Evolutionary conservation across 1,140 invertebrate species (phyloP), one percentile per base, ranked within the genome.

Genomic region (Cotesia vestalis): DNA sequence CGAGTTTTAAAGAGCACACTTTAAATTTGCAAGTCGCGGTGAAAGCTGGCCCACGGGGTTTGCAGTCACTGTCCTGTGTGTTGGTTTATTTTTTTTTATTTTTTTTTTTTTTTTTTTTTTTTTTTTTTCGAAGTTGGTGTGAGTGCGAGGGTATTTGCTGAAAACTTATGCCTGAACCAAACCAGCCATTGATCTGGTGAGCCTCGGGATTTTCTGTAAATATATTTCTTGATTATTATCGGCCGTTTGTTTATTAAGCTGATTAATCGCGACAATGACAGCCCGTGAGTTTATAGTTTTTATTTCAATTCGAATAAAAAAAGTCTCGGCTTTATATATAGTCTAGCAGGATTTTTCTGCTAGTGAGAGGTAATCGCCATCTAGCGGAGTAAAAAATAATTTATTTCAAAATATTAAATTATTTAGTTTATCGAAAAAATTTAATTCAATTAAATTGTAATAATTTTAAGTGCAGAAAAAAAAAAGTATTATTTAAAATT

Each of bases 11-110:
- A 46, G 40, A 46, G 40, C 61, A 63, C 70, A 71, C 70, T 75
- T 67, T 76, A 81, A 80, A 81, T 82, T 82, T 80, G 80, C 77
- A 81, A 81, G 80, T 81, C 78, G 59, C 71, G 71, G 78, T 77
- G 78, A 78, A 81, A 82, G 79, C 78, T 78, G 78, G 75, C 62
- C 62, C 62, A 64, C 59, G 61, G 69, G 40, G 63, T 46, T 71
- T 63, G 1, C 40, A 46, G 6, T 4, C 40, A 8, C 40, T 46
- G 40, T 46, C 11, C 40, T 46, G 6, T 46, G 40, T 46, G 11
- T 38, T 14, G 36, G 34, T 68, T 59, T 55, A 57, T 36, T 53
- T 35, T 68, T 67, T 17, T 71, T 59, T 4, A 5, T n/a, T 11
- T 27, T 17, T 71, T 59, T 4, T 12, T n/a, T 68, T 68, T 14